Conservation (phyloP, 2,888 invertebrate species). For the Biston stratarius region DNA sequence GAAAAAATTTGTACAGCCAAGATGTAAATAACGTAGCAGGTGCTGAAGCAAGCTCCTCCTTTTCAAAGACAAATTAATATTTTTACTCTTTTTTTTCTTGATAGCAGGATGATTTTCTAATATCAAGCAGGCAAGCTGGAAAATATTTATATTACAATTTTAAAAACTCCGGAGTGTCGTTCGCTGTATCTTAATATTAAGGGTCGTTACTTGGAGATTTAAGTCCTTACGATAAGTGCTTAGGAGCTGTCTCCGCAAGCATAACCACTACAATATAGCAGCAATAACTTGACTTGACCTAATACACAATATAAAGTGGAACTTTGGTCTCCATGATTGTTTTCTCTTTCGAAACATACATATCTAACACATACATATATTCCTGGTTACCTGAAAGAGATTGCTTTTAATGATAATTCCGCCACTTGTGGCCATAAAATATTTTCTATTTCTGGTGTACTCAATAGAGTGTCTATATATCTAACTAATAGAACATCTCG, state of each 20-base stretch:
- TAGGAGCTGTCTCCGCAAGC: conserved; percentile 6
- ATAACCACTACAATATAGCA: not conserved
- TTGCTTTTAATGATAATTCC: no score
- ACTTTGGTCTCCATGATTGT: no score
- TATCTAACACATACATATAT: no score
- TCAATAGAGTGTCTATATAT: no score
- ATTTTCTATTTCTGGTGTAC: no score
- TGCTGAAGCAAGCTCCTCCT: not conserved
- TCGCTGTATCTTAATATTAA: conserved; percentile 26
- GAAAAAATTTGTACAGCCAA: not conserved
- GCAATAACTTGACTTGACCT: not conserved
- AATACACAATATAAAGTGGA: no score
- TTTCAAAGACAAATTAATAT: conserved; percentile 16
- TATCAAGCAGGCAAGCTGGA: conserved; percentile 12
- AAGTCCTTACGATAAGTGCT: conserved; percentile 26
- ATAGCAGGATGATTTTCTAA: conserved; percentile 8
- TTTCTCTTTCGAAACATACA: no score
- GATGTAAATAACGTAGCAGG: not conserved
- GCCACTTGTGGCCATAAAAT: no score
- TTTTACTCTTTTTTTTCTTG: conserved; percentile 1
- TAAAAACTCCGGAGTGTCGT: conserved; percentile 17
- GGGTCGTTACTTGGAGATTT: conserved; percentile 28
- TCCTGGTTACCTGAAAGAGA: no score
- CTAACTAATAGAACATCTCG: no score
- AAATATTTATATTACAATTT: conserved; percentile 29